phyloP scores from a whole-genome alignment of 2,797 vertebrate species.

The Carcharodon carcharias region DNA sequence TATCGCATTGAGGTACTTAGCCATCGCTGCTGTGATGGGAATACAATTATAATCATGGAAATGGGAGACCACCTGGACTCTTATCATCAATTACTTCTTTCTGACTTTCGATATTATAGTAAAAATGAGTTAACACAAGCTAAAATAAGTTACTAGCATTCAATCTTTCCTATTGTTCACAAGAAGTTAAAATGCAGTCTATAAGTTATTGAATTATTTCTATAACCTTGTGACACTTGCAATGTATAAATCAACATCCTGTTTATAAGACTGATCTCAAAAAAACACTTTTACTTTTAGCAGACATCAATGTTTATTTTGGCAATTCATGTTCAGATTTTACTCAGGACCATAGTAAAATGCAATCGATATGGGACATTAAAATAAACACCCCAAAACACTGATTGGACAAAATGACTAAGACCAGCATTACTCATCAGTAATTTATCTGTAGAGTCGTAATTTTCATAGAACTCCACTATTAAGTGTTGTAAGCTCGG shows the following conservation, averaged over 20 bases:
- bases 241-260: background rate
- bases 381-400: background rate
- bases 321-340: background rate
- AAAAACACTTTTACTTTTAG: background rate
- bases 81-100: background rate
- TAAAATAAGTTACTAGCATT: background rate
- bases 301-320: slow-evolving; percentile 32
- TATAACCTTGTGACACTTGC: background rate
- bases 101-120: background rate
- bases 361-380: background rate
- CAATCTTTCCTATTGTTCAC: background rate
- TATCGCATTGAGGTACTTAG: background rate
- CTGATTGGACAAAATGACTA: background rate
- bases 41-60: too few relatives aligned
- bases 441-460: background rate
- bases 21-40: too few relatives aligned
- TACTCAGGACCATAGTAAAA: background rate
- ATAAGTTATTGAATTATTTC: background rate
- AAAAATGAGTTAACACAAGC: background rate
- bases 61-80: background rate
- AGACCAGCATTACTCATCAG: background rate
- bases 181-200: background rate
- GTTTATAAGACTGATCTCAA: background rate
- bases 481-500: background rate
- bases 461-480: background rate